Evolutionary conservation across 2,888 invertebrate genomes (phyloP), one percentile per base, ranked within the genome.

Genomic region (Epistrophe grossulariae): DNA sequence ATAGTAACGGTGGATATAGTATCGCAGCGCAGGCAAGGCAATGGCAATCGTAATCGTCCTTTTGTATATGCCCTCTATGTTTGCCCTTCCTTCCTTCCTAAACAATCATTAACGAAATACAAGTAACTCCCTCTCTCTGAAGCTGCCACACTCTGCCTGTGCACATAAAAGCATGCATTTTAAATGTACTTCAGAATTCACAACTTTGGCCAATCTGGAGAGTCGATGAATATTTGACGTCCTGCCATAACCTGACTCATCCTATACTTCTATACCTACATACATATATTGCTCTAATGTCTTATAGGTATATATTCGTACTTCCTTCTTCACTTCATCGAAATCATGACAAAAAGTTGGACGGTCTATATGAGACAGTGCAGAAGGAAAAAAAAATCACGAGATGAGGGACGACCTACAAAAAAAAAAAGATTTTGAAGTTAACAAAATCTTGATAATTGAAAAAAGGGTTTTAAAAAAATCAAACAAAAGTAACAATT

Each of bases 101-200:
- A 71, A 59, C 74, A 85, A 85, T 82, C 81, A 85, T 81, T 82
- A 81, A 78, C 60, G 73, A 82, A 85, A 85, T 79, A 82, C 78
- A 78, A 78, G 77, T 35, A 81, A 73, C 77, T 81, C 15, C 68
- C 57, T 64, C 15, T 72, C 57, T 64, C 79, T 71, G n/a, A 28
- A 28, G 10, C 28, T 15, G 15, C 55, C n/a, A 15, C n/a, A 55
- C 28, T 13, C 0, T 40, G 62, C 73, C 81, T 78, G 72, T 84
- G 80, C 77, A 84, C 81, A 84, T 77, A 70, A 81, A 73, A 70
- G 73, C 73, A 31, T 85, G 77, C 77, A 85, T 81, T 85, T 81
- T 85, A 85, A 85, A 85, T 85, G 72, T 81, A 77, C 73, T 68
- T 43, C 45, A 70, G 48, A 48, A 17, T 4, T 17, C 48, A 17